Evolutionary conservation across 2,888 invertebrate species (phyloP), one percentile per base, ranked within the genome.

Genomic region (Aphelenchoides bicaudatus): DNA sequence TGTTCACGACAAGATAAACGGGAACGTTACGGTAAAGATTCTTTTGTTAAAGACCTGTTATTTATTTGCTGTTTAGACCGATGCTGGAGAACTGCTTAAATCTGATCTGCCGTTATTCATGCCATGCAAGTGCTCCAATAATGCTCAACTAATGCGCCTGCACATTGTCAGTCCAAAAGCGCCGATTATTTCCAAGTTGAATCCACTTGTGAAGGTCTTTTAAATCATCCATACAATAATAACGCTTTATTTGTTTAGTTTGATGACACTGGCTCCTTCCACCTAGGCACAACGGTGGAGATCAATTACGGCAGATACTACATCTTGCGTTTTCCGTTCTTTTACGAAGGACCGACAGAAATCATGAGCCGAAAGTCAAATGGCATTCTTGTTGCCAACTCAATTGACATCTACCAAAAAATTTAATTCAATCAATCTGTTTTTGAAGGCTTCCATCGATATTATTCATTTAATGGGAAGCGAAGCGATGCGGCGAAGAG

Each of bases 91-190:
- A 78, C 86, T 93, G n/a, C 88, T 91, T 0, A 86, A 86, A 56
- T 85, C 85, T 55, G 90, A 90, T 81, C 90, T 94, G 89, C 92
- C 92, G 0, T 81, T 91, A 5, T 89, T 88, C 80, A 87, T 87
- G 74, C 86, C 88, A 0, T 92, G 91, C 80, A 88, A 88, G 10
- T 91, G 90, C 83, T 85, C 87, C 8, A 61, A 59, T 13, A 69
- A 78, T 63, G 58, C 66, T 2, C 59, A 91, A 79, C 80, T 91
- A 63, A 88, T 89, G 87, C 83, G 90, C 49, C 83, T 91, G 53
- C 90, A 90, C 78, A 85, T 90, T 0, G 89, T 89, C 48, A 86
- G 86, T 0, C 93, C 94, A 5, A 93, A 94, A 82, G 91, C 88
- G 61, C 90, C 90, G 0, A 88, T 93, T 19, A 86, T 88, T 79